phyloP scores from a whole-genome alignment of 2,113 vertebrate genomes.

The Mionectes macconnelli region DNA sequence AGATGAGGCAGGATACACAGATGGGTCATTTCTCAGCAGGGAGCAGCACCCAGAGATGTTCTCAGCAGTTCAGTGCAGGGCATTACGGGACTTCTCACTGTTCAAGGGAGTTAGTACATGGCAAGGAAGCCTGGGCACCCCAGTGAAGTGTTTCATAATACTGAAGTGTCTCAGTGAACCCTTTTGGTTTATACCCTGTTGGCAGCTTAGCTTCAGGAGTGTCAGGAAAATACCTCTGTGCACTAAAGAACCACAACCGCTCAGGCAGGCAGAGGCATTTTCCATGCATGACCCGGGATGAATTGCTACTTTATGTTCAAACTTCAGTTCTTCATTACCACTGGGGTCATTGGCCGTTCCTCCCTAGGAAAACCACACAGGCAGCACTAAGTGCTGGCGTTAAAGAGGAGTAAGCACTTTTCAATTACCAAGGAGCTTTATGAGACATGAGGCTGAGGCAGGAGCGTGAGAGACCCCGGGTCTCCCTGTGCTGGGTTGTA shows the following conservation, averaged over 20 bases:
- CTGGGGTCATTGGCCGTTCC: accelerated
- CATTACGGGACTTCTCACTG: accelerated
- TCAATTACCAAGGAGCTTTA: background rate
- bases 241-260: background rate
- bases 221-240: background rate
- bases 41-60: background rate
- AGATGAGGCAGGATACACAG: accelerated
- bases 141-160: background rate
- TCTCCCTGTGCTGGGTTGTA: accelerated
- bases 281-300: background rate
- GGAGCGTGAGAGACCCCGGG: accelerated
- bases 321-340: background rate
- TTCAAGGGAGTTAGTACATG: accelerated
- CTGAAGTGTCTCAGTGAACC: background rate
- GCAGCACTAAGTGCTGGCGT: background rate
- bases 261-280: background rate
- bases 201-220: background rate
- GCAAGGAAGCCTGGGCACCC: background rate
- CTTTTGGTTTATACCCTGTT: background rate
- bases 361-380: background rate
- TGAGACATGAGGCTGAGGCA: background rate
- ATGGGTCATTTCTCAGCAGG: accelerated
- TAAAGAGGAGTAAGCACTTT: background rate
- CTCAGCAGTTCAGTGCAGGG: background rate
- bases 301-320: background rate